phyloP scores from a whole-genome alignment of 2,888 invertebrate species.

The Maniola hyperantus region DNA sequence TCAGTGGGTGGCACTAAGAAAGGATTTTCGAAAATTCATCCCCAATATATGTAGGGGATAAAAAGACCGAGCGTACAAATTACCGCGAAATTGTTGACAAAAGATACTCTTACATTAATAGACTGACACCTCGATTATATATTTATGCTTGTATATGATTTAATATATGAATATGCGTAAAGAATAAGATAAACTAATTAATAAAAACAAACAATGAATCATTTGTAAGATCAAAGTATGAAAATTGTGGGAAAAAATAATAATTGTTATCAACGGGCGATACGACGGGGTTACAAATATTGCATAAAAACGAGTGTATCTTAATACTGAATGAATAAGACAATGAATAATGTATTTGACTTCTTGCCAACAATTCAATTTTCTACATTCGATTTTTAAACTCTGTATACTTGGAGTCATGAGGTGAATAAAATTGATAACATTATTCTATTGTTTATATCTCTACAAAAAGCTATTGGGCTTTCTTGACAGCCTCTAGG shows the following conservation, averaged over 20 bases:
- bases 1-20: too few relatives aligned
- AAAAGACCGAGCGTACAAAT: not conserved
- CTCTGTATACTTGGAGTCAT: not conserved
- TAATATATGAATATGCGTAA: not conserved
- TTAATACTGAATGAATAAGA: not conserved
- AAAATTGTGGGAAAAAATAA: not conserved
- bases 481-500: too few relatives aligned
- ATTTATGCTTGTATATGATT: not conserved
- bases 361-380: constrained; percentile 1
- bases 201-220: constrained; percentile 10
- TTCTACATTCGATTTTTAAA: not conserved
- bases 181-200: not conserved
- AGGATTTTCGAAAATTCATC: not conserved
- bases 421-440: not conserved
- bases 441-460: too few relatives aligned
- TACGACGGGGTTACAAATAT: not conserved
- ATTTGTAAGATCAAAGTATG: not conserved
- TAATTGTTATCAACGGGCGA: not conserved
- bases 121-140: not conserved
- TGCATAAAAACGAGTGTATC: constrained; percentile 4
- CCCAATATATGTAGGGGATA: not conserved
- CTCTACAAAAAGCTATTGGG: too few relatives aligned
- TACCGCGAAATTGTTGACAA: not conserved
- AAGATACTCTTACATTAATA: not conserved
- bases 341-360: constrained; percentile 13